Evolutionary conservation across 2,113 vertebrate species (phyloP).

Genomic region (Ictalurus punctatus): DNA sequence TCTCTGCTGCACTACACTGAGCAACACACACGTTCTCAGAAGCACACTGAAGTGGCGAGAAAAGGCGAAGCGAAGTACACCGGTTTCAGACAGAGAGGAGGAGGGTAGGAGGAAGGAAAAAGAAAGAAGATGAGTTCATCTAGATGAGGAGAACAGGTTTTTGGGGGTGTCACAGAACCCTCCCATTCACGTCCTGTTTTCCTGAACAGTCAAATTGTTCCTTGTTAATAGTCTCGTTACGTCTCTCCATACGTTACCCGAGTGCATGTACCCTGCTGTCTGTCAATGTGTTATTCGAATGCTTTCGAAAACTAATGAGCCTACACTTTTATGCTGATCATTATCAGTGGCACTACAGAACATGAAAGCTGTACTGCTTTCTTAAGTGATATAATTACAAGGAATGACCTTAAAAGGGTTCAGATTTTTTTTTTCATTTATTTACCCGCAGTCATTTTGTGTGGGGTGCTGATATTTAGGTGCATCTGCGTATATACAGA

Average conservation of each 20-base stretch:
- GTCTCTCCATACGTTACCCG: not conserved
- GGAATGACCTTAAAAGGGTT: not conserved
- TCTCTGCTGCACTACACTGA: slow-evolving; percentile 32
- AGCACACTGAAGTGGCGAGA: slow-evolving; percentile 44
- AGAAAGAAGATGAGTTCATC: not conserved
- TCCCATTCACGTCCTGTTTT: not conserved
- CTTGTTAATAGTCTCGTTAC: not conserved
- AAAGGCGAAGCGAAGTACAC: not conserved
- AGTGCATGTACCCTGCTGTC: not conserved
- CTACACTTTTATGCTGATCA: not conserved
- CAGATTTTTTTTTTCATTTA: not conserved
- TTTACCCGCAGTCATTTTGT: not conserved
- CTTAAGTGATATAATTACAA: not conserved
- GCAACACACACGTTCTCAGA: slow-evolving; percentile 10
- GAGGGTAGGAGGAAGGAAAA: not conserved
- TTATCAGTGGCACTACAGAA: not conserved
- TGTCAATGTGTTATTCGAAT: not conserved
- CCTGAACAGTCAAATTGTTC: not conserved
- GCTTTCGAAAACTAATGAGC: not conserved
- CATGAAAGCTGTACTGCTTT: not conserved
- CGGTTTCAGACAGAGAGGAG: not conserved
- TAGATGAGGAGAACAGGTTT: slow-evolving; percentile 5
- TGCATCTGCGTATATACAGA: not conserved
- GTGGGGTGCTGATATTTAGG: not conserved
- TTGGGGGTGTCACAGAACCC: not conserved